A percentile compares a stretch with the other conserved stretches of the same genome.
These are phyloP conservation scores for Scaptomyza parva DNA, from an alignment of 2,888 invertebrate species.

Conservation along the genomic window DNA sequence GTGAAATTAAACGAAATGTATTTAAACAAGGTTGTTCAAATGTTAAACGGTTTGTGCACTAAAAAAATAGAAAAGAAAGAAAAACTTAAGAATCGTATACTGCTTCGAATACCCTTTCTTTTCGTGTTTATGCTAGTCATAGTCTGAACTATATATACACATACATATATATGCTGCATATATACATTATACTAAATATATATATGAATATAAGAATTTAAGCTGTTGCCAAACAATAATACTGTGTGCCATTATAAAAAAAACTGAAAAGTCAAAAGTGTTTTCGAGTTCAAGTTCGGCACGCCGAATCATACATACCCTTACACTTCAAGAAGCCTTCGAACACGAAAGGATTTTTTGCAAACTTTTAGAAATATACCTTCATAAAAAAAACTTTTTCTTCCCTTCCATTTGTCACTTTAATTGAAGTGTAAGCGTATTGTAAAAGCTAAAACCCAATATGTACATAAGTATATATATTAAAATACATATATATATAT, in stretches of 20 bases:
- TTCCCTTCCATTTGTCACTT: not conserved
- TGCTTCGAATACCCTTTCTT: slow-evolving; percentile 18
- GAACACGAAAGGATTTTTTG: not conserved
- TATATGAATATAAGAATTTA: slow-evolving; percentile 32
- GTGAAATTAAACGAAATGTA: slow-evolving; percentile 13
- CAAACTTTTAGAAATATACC: not conserved
- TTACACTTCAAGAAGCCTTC: slow-evolving; percentile 2
- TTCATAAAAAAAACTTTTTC: not conserved
- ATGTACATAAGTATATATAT: not conserved
- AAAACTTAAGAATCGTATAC: slow-evolving; percentile 29
- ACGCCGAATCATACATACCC: slow-evolving; percentile 29
- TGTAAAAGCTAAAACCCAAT: slow-evolving; percentile 4
- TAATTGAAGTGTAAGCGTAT: not conserved
- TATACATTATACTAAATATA: slow-evolving; percentile 17
- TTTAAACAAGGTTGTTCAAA: slow-evolving; percentile 58
- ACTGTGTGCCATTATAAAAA: slow-evolving; percentile 85
- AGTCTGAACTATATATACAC: slow-evolving; percentile 9
- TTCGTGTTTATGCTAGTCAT: slow-evolving; percentile 25
- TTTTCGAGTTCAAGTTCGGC: slow-evolving; percentile 24
- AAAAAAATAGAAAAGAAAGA: slow-evolving; percentile 2
- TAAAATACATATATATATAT: not conserved
- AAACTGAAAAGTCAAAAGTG: slow-evolving; percentile 35
- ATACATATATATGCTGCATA: slow-evolving; percentile 9
- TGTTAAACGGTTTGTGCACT: slow-evolving; percentile 50
- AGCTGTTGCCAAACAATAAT: slow-evolving; percentile 83